phyloP scores from a whole-genome alignment of 1,140 invertebrate species.

The Anastrepha obliqua region DNA sequence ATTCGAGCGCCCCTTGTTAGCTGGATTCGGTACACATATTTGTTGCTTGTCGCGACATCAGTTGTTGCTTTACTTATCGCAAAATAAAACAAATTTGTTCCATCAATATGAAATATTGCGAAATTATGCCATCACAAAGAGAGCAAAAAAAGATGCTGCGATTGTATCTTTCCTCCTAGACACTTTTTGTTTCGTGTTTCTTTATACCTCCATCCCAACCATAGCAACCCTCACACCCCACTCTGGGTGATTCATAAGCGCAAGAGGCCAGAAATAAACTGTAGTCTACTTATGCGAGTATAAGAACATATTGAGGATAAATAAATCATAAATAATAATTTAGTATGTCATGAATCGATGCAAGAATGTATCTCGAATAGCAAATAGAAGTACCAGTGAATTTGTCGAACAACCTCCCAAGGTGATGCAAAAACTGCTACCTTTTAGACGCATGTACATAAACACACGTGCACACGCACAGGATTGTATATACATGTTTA shows the following conservation, averaged over 20 bases:
- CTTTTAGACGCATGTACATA: neutral
- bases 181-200: neutral
- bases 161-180: neutral
- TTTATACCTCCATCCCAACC: neutral
- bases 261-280: slow-evolving; percentile 1
- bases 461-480: no score
- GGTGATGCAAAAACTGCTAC: neutral
- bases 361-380: neutral
- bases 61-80: slow-evolving; percentile 50
- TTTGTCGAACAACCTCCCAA: neutral
- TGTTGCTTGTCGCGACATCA: slow-evolving; percentile 21
- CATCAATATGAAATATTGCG: slow-evolving; percentile 55
- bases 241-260: neutral
- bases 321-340: slow-evolving; percentile 57
- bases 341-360: slow-evolving; percentile 46
- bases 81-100: slow-evolving; percentile 54
- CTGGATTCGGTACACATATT: slow-evolving; percentile 4
- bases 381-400: neutral
- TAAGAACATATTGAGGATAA: slow-evolving; percentile 56
- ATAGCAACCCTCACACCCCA: neutral
- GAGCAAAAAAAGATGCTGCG: neutral
- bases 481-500: neutral
- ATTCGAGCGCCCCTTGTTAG: neutral
- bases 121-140: slow-evolving; percentile 46
- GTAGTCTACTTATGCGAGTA: neutral